A percentile compares a stretch with the other conserved stretches of the same genome.
These are phyloP conservation scores for Smutsia temminckii DNA, from an alignment of 2,797 vertebrate species.

Conservation along the genomic window DNA sequence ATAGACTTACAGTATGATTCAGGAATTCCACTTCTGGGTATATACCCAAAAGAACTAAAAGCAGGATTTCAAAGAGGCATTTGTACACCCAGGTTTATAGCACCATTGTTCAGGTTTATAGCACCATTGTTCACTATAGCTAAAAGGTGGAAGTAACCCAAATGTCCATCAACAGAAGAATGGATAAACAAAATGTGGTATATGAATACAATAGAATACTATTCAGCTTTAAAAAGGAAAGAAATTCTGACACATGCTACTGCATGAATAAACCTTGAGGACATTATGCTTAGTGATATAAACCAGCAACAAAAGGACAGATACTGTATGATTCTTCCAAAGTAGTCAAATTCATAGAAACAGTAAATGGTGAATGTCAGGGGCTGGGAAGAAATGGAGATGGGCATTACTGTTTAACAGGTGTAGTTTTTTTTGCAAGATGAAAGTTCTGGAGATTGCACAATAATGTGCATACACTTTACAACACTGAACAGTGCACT, in stretches of 20 bases:
- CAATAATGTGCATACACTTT: background rate
- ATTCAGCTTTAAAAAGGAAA: background rate
- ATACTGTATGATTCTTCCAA: background rate
- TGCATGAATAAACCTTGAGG: background rate
- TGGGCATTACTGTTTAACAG: background rate
- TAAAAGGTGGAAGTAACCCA: background rate
- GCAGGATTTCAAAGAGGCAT: background rate
- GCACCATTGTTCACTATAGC: background rate
- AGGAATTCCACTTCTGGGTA: background rate
- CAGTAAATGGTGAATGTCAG: background rate
- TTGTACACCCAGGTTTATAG: background rate
- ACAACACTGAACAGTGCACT: background rate
- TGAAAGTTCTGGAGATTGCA: background rate
- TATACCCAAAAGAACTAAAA: background rate
- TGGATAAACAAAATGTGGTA: background rate
- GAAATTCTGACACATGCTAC: background rate
- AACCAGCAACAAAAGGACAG: background rate
- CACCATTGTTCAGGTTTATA: background rate
- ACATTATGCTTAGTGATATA: background rate
- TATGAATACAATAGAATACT: background rate
- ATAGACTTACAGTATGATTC: background rate
- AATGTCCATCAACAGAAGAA: background rate
- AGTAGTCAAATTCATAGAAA: background rate
- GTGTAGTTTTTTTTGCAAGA: background rate
- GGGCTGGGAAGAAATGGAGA: background rate